Percentiles rank a stretch among this genome's conserved stretches.
These are phyloP conservation scores for Xenus cinereus DNA, from an alignment of 2,113 vertebrate genomes.

Conservation along the genomic window DNA sequence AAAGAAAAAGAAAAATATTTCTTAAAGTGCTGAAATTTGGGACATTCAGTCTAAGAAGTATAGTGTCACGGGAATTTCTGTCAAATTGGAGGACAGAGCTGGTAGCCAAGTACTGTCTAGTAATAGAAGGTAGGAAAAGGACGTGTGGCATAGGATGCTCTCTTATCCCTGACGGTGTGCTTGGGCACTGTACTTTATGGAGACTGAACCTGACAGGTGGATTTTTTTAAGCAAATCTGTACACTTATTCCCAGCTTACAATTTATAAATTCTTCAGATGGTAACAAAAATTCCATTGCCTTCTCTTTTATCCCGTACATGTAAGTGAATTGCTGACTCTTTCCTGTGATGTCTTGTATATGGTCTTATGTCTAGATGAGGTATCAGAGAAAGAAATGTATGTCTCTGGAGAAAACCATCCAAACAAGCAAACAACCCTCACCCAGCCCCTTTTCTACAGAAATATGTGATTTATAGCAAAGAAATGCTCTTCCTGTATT, in stretches of 20 bases:
- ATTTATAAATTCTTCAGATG: background rate
- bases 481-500: rapidly evolving
- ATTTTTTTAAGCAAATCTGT: background rate
- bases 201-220: background rate
- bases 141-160: background rate
- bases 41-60: background rate
- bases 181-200: background rate
- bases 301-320: background rate
- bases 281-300: background rate
- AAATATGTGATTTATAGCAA: rapidly evolving
- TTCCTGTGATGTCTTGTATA: background rate
- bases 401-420: background rate
- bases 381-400: background rate
- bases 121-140: background rate
- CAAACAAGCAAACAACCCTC: background rate
- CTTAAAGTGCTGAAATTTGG: background rate
- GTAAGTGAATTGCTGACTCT: background rate
- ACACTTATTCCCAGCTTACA: background rate
- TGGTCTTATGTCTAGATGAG: background rate
- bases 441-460: background rate
- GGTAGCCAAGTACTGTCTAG: background rate
- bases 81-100: background rate
- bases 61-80: background rate
- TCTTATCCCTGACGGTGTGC: background rate
- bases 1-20: background rate